Conservation (phyloP, 2,113 vertebrate genomes). For the Bostrychus sinensis region DNA sequence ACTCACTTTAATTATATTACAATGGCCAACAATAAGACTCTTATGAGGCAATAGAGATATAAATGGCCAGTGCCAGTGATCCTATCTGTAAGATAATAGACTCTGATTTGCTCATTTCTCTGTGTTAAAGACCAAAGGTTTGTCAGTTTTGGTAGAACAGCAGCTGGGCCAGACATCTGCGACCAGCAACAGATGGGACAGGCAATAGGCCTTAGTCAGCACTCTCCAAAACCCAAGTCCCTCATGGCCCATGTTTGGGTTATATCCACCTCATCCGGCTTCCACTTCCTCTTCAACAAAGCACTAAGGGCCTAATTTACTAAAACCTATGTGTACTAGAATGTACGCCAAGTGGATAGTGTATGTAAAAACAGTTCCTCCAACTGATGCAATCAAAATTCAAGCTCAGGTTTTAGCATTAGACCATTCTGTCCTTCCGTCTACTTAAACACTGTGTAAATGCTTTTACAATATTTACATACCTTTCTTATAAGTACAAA, state of each 20-base stretch:
- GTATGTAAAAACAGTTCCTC: too few species aligned
- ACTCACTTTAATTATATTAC: conserved; percentile 21
- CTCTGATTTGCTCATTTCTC: conserved; percentile 52
- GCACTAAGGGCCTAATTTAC: conserved; percentile 39
- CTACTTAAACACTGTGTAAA: too few species aligned
- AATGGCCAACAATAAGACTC: not conserved
- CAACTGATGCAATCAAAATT: too few species aligned
- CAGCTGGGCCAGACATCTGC: conserved; percentile 72
- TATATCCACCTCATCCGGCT: conserved; percentile 53
- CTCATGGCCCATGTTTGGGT: conserved; percentile 48
- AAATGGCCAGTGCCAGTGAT: conserved; percentile 7
- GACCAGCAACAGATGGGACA: conserved; percentile 73
- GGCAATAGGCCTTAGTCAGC: conserved; percentile 70
- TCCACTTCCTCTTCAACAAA: conserved; percentile 54
- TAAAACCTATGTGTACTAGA: too few species aligned
- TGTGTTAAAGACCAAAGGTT: too few species aligned
- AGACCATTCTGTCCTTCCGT: too few species aligned
- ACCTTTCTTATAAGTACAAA: too few species aligned
- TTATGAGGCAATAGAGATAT: conserved; percentile 40
- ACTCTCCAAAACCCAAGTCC: conserved; percentile 48
- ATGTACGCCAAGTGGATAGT: too few species aligned
- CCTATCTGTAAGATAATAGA: conserved; percentile 56
- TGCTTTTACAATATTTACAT: too few species aligned
- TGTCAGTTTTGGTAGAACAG: conserved; percentile 42
- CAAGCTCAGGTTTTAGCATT: too few species aligned